phyloP scores from a whole-genome alignment of 2,888 invertebrate species.

The Campaea margaritaria region DNA sequence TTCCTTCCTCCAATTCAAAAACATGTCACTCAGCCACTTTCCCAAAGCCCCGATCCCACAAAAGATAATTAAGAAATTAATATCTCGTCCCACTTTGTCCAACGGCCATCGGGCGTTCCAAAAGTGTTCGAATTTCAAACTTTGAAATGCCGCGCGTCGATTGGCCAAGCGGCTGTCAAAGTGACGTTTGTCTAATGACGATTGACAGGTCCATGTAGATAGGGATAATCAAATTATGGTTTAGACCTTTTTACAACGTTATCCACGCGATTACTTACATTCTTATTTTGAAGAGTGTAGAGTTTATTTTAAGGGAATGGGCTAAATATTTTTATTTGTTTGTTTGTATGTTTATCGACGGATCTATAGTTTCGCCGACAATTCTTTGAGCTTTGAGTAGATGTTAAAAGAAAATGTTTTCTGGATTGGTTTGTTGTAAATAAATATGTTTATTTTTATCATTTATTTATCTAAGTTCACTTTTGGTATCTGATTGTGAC shows the following conservation, averaged over 20 bases:
- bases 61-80: constrained; percentile 5
- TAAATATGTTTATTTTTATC: constrained; percentile 36
- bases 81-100: constrained; percentile 9
- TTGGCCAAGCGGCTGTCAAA: constrained; percentile 63
- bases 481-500: not conserved
- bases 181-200: constrained; percentile 68
- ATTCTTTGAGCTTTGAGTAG: constrained; percentile 61
- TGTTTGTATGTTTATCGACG: constrained; percentile 46
- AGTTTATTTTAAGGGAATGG: constrained; percentile 11
- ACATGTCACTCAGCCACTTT: not conserved
- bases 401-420: constrained; percentile 57
- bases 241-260: constrained; percentile 34
- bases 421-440: constrained; percentile 59
- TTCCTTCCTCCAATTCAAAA: not conserved
- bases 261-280: constrained; percentile 10
- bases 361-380: constrained; percentile 61
- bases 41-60: not conserved
- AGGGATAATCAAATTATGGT: constrained; percentile 75
- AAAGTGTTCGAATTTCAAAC: constrained; percentile 35
- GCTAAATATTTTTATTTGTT: constrained; percentile 32
- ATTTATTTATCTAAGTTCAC: not conserved
- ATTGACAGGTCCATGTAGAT: constrained; percentile 81
- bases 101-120: constrained; percentile 12
- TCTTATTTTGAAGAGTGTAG: constrained; percentile 2
- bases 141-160: constrained; percentile 43